Conservation (phyloP, 1,140 invertebrate genomes). For the Amphibalanus amphitrite region DNA sequence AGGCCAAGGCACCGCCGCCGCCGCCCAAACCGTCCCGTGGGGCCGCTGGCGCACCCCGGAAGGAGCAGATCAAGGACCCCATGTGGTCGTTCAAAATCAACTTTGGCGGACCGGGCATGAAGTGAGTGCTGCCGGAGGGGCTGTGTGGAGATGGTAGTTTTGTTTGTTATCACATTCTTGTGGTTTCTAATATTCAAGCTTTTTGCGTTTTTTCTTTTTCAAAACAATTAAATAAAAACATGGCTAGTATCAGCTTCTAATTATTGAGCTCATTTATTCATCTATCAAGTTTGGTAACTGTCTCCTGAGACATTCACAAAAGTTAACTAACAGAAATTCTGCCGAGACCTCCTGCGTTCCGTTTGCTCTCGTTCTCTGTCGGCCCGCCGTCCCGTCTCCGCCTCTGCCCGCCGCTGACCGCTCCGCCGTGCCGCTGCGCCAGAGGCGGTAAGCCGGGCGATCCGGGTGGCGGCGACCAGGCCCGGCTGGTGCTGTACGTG, state of each 20-base stretch:
- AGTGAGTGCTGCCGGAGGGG: neutral
- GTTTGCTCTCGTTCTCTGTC: neutral
- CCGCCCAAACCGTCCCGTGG: neutral
- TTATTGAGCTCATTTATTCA: neutral
- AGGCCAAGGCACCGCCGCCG: neutral
- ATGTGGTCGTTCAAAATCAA: constrained; percentile 4
- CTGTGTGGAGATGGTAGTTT: neutral
- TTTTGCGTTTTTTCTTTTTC: neutral
- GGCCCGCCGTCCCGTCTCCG: neutral
- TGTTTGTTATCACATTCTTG: neutral
- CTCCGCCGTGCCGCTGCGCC: neutral
- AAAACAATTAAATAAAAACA: neutral
- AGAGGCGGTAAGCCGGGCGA: constrained; percentile 11
- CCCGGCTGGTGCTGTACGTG: constrained; percentile 13
- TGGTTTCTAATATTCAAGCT: neutral
- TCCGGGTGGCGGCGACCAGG: constrained; percentile 10
- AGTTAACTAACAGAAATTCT: neutral
- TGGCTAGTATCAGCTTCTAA: neutral
- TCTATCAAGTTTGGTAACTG: neutral
- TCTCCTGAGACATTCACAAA: neutral
- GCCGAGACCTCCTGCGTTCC: neutral
- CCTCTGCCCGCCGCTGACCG: neutral
- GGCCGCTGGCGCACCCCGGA: neutral
- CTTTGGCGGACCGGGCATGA: neutral
- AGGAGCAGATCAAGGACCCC: neutral